Percentiles rank a stretch among this genome's conserved stretches.
Evolutionary conservation across 2,888 invertebrate species (phyloP).

Genomic region (Beris morrisii): DNA sequence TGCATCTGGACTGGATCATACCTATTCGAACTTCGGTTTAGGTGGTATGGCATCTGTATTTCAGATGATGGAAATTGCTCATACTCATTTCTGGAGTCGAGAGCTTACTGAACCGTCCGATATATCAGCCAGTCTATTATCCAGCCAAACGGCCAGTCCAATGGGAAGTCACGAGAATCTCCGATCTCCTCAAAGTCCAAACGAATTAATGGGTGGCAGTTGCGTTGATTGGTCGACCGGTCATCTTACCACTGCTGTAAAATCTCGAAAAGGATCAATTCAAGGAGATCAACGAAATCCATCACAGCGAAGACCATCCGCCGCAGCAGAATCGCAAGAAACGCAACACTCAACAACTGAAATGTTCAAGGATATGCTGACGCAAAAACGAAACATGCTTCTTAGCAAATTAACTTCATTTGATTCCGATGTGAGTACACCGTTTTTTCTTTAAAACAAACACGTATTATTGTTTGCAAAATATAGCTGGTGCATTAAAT

Average conservation of each 20-base stretch:
- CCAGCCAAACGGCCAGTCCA: constrained; percentile 58
- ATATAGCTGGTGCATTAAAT: too few species aligned
- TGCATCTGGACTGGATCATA: constrained; percentile 86
- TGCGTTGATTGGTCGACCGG: constrained; percentile 27
- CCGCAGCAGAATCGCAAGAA: constrained; percentile 61
- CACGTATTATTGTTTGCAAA: too few species aligned
- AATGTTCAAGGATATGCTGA: constrained; percentile 91
- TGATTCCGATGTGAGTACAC: constrained; percentile 81
- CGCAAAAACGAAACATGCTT: constrained; percentile 85
- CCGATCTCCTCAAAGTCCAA: constrained; percentile 62
- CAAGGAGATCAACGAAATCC: constrained; percentile 46
- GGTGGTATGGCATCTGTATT: constrained; percentile 98
- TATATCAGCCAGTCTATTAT: constrained; percentile 52
- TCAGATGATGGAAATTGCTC: constrained; percentile 95
- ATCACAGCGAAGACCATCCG: constrained; percentile 62
- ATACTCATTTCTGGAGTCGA: constrained; percentile 97
- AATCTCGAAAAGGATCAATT: constrained; percentile 50
- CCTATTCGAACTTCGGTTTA: constrained; percentile 88
- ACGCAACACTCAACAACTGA: constrained; percentile 81
- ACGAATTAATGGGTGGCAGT: constrained; percentile 45
- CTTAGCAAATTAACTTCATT: constrained; percentile 85
- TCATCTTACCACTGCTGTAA: constrained; percentile 16
- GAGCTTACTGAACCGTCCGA: constrained; percentile 68
- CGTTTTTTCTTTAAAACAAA: background rate
- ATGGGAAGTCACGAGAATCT: constrained; percentile 70